phyloP scores from a whole-genome alignment of 1,140 invertebrate species.

The Coenobita brevimanus region DNA sequence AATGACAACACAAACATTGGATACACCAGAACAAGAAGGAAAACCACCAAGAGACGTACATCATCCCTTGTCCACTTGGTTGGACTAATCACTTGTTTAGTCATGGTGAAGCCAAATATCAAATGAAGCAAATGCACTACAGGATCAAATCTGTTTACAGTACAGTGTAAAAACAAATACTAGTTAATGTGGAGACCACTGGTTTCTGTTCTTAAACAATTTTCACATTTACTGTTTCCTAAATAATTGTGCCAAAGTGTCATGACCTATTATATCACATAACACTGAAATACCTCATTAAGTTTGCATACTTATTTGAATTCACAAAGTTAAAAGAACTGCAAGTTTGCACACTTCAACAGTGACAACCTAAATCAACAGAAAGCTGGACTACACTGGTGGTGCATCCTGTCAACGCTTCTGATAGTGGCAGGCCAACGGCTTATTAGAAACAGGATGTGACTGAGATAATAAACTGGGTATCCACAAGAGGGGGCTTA shows the following conservation, averaged over 20 bases:
- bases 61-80: slow-evolving; percentile 36
- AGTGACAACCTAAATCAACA: not conserved
- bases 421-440: not conserved
- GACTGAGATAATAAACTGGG: too few species aligned
- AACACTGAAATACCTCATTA: not conserved
- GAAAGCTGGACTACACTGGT: not conserved
- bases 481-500: too few species aligned
- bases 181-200: too few species aligned
- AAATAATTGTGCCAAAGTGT: too few species aligned
- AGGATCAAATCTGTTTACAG: too few species aligned
- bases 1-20: slow-evolving; percentile 43
- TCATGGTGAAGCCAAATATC: slow-evolving; percentile 14
- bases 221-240: too few species aligned
- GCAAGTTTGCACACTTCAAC: too few species aligned
- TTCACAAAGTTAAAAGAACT: too few species aligned
- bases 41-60: slow-evolving; percentile 33
- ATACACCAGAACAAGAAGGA: slow-evolving; percentile 40
- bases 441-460: slow-evolving; percentile 9
- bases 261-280: not conserved
- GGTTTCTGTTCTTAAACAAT: too few species aligned
- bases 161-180: too few species aligned
- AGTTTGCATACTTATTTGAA: not conserved
- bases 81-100: slow-evolving; percentile 11
- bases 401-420: slow-evolving; percentile 28
- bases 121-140: not conserved